Base-by-base conservation (phyloP, 2,888 invertebrate species). In the Bellardia bayeri region DNA sequence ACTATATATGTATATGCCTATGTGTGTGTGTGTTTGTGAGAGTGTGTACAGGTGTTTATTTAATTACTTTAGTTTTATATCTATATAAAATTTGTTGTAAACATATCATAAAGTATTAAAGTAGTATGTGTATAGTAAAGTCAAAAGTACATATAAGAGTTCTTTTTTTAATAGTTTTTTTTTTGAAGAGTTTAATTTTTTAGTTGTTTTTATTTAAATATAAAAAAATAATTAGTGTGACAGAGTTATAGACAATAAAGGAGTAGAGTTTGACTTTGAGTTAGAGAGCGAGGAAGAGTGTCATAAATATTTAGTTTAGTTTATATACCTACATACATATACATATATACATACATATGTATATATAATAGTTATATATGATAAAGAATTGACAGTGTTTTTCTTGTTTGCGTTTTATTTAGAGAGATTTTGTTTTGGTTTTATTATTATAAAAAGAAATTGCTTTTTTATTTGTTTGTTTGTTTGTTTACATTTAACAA, bases 351-450 rank as follows among this genome's bases (percentile, higher is more conserved):
- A 9, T 54, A 23, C 11, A 6, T 49, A 37, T 72, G 5, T 30
- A 63, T 79, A 54, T 37, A 37, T 49, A 33, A 30, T 66, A 66
- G 45, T 42, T 82, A 64, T 45, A 9, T 68, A 23, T 63, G 68
- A 75, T 14, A 61, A 68, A 75, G 85, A 85, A 85, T 85, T 85
- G 85, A 85, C 85, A 85, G 85, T 75, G 68, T 74, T 85, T 80
- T 68, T 45, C 1, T 74, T 49, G n/a, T 69, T 51, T 69, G 33
- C 49, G 33, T 69, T 64, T 68, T 69, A 33, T 42, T 58, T 56
- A 45, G 30, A 37, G 42, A 68, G 61, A 49, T 42, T 54, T 23
- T 49, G 68, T 58, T 54, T 49, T 16, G 30, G 13, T 45, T 49
- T 37, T 79, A 37, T 37, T 37, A 37, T 16, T 66, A 40, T 72